Evolutionary conservation across 1,140 invertebrate species (phyloP).

Genomic region (Riptortus pedestris): DNA sequence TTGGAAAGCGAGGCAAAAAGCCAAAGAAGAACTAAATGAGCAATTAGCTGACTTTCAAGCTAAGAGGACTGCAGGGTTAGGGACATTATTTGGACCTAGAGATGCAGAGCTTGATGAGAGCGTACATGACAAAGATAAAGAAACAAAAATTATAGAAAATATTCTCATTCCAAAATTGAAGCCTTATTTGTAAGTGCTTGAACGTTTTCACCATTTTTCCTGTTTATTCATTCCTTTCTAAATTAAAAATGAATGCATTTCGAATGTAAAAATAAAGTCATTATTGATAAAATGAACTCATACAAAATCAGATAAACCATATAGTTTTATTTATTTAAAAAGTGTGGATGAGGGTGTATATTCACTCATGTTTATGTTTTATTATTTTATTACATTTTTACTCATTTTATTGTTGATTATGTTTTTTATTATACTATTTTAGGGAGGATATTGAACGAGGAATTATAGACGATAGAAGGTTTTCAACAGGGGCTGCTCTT

Average conservation of each 20-base stretch:
- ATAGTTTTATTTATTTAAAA: too few species aligned
- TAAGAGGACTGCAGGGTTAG: conserved; percentile 80
- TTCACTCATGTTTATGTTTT: too few species aligned
- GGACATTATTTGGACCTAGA: conserved; percentile 78
- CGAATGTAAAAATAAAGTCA: too few species aligned
- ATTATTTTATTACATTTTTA: neutral
- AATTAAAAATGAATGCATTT: too few species aligned
- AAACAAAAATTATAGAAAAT: conserved; percentile 62
- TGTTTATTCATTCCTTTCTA: neutral
- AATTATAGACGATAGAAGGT: conserved; percentile 50
- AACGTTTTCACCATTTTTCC: neutral
- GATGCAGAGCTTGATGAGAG: conserved; percentile 69
- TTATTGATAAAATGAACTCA: too few species aligned
- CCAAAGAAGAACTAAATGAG: conserved; percentile 75
- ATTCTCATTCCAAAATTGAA: conserved; percentile 63
- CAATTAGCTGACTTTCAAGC: conserved; percentile 82
- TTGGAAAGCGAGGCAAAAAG: conserved; percentile 69
- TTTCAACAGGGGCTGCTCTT: conserved; percentile 63
- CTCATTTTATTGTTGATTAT: neutral
- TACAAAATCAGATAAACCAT: too few species aligned
- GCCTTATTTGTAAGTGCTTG: conserved; percentile 49
- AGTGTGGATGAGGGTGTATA: too few species aligned
- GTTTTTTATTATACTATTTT: neutral
- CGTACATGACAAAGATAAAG: conserved; percentile 67
- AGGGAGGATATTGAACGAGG: conserved; percentile 64